Base-by-base conservation (phyloP, 2,888 invertebrate genomes). In the Ceratothoa steindachneri region DNA sequence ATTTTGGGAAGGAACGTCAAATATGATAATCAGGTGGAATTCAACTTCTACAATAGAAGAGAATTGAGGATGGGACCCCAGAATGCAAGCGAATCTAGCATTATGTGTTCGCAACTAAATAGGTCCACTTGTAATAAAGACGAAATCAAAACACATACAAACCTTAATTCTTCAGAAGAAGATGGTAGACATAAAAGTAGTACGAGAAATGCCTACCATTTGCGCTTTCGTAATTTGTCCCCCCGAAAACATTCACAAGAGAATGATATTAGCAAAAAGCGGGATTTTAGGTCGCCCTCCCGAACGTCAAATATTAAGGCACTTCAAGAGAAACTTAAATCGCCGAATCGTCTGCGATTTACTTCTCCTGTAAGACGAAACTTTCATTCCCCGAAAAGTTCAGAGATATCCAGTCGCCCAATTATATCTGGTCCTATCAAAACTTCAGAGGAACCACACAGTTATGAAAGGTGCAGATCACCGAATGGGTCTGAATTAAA, bases 21-120 rank as follows among this genome's bases (percentile, higher is more conserved):
- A n/a, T n/a, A n/a, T n/a, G n/a, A n/a, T n/a, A n/a, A n/a, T n/a
- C n/a, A n/a, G n/a, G n/a, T n/a, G n/a, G n/a, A n/a, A n/a, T n/a
- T n/a, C n/a, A n/a, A n/a, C n/a, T n/a, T n/a, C n/a, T n/a, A n/a
- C n/a, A n/a, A n/a, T n/a, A n/a, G n/a, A n/a, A n/a, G n/a, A n/a
- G n/a, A n/a, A n/a, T n/a, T n/a, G n/a, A n/a, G n/a, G 24, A 60
- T 60, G 60, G 60, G 60, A 12, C 60, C 60, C 24, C 60, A 60
- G 60, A 60, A 60, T 24, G 27, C 19, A 22, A 24, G 24, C 24
- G 22, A 60, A 12, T 24, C 19, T 60, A 60, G 24, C 3, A 60
- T n/a, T 24, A 60, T 24, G 41, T 41, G 41, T 41, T 15, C 41
- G 7, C 41, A 41, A 15, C 15, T 41, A 24, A 7, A 7, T 7